Conservation (phyloP, 2,888 invertebrate species). For the Ethmia dodecea region DNA sequence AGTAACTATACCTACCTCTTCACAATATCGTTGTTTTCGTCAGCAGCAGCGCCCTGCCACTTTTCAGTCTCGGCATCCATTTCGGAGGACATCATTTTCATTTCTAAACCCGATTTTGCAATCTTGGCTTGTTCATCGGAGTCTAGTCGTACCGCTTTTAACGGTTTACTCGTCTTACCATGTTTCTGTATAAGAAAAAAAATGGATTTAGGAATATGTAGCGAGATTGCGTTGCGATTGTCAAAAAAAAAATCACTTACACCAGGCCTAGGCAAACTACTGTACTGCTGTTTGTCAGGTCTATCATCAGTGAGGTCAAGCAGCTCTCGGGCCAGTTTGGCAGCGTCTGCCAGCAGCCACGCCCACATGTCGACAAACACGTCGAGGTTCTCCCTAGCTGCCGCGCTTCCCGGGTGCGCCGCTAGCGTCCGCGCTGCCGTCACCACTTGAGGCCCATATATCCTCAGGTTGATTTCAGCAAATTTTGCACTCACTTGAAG, state of each 20-base stretch:
- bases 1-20: conserved; percentile 78
- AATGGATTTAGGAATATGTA: background rate
- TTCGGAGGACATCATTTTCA: conserved; percentile 97
- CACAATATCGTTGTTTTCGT: conserved; percentile 87
- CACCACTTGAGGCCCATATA: conserved; percentile 96
- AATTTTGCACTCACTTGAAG: conserved; percentile 97
- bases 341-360: conserved; percentile 94
- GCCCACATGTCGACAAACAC: conserved; percentile 97
- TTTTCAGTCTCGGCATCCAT: conserved; percentile 98
- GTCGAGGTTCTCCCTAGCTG: conserved; percentile 97
- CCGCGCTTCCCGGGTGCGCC: conserved; percentile 94
- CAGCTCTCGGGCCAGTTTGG: conserved; percentile 92
- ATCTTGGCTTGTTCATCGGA: conserved; percentile 98
- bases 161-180: conserved; percentile 94
- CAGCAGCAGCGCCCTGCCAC: conserved; percentile 89
- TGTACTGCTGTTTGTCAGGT: conserved; percentile 80
- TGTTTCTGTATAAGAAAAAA: conserved; percentile 87
- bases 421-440: conserved; percentile 95
- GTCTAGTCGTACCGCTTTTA: conserved; percentile 93
- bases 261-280: conserved; percentile 96
- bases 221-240: background rate
- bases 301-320: conserved; percentile 84
- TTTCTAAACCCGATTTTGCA: conserved; percentile 96
- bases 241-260: conserved; percentile 73
- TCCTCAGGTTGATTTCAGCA: conserved; percentile 95